Base-by-base conservation (phyloP, 2,797 vertebrate species). In the Sebastes iracundus region DNA sequence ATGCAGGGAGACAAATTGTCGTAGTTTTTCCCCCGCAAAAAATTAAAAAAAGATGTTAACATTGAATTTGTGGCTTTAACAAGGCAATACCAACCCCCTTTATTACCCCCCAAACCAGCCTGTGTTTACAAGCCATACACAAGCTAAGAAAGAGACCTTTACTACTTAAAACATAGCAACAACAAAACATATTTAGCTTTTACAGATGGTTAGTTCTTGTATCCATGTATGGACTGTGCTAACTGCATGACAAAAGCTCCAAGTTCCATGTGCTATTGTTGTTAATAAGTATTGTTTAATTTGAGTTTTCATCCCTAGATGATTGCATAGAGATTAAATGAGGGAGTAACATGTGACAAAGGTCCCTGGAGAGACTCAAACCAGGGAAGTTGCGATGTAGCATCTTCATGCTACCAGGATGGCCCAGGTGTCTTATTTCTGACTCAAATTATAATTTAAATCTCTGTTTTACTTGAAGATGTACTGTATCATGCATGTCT, bases 1-100 rank as follows among this genome's bases (percentile, higher is more conserved):
- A 82, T 84, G 49, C 76, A 79, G 63, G 70, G 72, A 90, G 74
- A 84, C 80, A 83, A 71, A 77, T 38, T 82, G 83, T 88, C 49
- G 30, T 49, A 11, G 46, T 68, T 87, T 90, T 82, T 80, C 38
- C 52, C 46, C 18, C 18, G 16, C 18, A 49, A 22, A 53, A 11
- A 81, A 72, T 75, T 5, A 30, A 61, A 70, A 49, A 66, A 63
- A 52, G 46, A 68, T 52, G n/a, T 59, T 71, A 53, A 79, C 28
- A 65, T 81, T 46, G 20, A 73, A 27, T 81, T 35, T 79, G 73
- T 72, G 49, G 56, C 66, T 75, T 46, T 65, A 75, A 74, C 46
- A 32, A 77, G 55, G 62, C 72, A 82, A 52, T 42, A 65, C 71
- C 33, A 77, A 59, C 60, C 52, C 53, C 11, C 25, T 72, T 75